Evolutionary conservation across 2,888 invertebrate genomes (phyloP).

Genomic region (Limnephilus marmoratus): DNA sequence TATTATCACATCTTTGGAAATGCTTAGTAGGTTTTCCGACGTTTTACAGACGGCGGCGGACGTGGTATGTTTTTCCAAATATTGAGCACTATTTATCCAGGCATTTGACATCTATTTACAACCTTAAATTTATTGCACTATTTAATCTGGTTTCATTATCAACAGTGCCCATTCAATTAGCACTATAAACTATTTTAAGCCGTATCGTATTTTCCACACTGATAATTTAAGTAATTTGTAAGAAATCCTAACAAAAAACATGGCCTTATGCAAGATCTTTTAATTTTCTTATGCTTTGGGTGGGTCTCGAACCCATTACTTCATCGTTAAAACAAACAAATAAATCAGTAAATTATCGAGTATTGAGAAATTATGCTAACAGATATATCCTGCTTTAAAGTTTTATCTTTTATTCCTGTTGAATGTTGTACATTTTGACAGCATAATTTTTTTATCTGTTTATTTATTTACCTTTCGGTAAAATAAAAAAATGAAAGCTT

Average conservation of each 20-base stretch:
- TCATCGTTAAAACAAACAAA: not conserved
- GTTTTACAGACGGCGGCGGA: conserved; percentile 77
- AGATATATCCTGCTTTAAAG: not conserved
- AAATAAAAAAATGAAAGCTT: too few relatives aligned
- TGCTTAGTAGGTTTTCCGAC: conserved; percentile 78
- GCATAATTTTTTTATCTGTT: not conserved
- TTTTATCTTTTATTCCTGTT: not conserved
- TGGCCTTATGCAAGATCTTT: not conserved
- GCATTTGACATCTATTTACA: conserved; percentile 53
- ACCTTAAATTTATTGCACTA: conserved; percentile 43
- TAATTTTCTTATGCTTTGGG: not conserved
- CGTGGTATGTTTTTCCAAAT: conserved; percentile 71
- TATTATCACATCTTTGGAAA: conserved; percentile 66
- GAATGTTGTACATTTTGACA: not conserved
- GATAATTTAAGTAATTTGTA: not conserved
- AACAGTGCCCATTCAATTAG: not conserved
- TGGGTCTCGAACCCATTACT: not conserved
- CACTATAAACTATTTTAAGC: not conserved
- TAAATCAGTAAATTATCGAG: not conserved
- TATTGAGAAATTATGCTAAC: not conserved
- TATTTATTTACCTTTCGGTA: not conserved
- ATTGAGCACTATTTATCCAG: conserved; percentile 6
- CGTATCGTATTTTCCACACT: not conserved
- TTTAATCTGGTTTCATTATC: conserved; percentile 14
- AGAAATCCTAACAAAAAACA: not conserved